Evolutionary conservation across 2,113 vertebrate genomes (phyloP).

Genomic region (Australoheros scitulus): DNA sequence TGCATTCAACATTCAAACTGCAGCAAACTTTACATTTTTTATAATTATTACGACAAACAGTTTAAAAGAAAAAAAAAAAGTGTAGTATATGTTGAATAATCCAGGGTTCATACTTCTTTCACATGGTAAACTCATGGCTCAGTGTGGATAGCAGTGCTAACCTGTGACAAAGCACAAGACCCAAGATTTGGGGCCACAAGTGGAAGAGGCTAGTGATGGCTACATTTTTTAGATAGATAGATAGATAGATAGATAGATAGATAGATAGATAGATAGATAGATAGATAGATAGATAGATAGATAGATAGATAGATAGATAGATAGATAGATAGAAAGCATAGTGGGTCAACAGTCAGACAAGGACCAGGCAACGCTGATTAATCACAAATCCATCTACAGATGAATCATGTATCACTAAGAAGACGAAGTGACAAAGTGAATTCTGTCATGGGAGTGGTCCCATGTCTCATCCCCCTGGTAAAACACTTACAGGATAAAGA

Average conservation of each 20-base stretch:
- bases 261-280: not conserved
- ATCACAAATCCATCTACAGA: constrained; percentile 27
- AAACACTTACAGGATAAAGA: constrained; percentile 77
- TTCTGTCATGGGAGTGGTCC: constrained; percentile 63
- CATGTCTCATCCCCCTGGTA: constrained; percentile 59
- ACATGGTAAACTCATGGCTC: no score
- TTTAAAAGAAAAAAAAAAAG: no score
- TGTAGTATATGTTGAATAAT: no score
- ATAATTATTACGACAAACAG: no score
- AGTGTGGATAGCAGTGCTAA: no score
- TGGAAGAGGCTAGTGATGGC: no score
- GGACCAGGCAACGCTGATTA: constrained; percentile 22
- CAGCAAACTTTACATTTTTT: not conserved
- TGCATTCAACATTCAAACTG: not conserved
- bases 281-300: not conserved
- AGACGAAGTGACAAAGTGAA: constrained; percentile 55
- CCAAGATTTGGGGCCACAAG: no score
- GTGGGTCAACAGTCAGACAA: not conserved
- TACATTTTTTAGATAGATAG: not conserved
- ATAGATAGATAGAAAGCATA: not conserved
- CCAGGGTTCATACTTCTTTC: no score
- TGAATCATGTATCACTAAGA: constrained; percentile 51
- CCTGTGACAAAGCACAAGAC: no score
- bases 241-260: not conserved
- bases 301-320: not conserved